Base-by-base conservation (phyloP, 2,888 invertebrate species). In the Xanthia togata region DNA sequence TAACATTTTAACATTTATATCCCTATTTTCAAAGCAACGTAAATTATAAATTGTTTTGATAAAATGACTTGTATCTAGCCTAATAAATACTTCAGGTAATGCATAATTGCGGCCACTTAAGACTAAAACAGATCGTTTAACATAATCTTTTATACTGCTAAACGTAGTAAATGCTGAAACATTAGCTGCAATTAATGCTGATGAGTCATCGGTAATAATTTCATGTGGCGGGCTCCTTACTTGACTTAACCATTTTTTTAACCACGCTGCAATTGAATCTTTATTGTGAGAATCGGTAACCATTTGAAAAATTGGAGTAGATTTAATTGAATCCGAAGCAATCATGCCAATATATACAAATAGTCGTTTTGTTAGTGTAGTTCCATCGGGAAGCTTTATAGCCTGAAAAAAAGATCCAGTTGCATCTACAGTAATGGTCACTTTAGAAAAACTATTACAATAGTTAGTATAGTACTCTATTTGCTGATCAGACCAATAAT, bases 211-310 rank as follows among this genome's bases (percentile, higher is more conserved):
- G 73, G 83, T 81, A 76, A 83, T 83, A 76, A 83, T 78, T 81
- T 83, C 83, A 81, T 81, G 81, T 67, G 83, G 83, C 59, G 78
- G 70, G 76, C 73, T 83, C 68, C 76, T 73, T 75, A 83, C 74
- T 74, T 69, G 70, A 76, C 68, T 72, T 76, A 81, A 72, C 83
- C 78, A 83, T 81, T 83, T 76, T 74, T 81, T 78, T 79, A 81
- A 79, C 81, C 83, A 83, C 70, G 73, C 68, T 64, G 71, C 73
- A 75, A 83, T 81, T 79, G 83, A 74, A 71, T 75, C 55, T 77
- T 83, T 78, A 78, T 71, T 72, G 74, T 83, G 83, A 59, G 83
- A 81, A 81, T 81, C 81, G 65, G 83, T 81, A 76, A 83, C 72
- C 81, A 83, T 83, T 81, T 83, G 80, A 71, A 80, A 83, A 78